These are phyloP conservation scores for Holacanthella duospinosa DNA, from an alignment of 2,888 invertebrate genomes.

Conservation along the genomic window DNA sequence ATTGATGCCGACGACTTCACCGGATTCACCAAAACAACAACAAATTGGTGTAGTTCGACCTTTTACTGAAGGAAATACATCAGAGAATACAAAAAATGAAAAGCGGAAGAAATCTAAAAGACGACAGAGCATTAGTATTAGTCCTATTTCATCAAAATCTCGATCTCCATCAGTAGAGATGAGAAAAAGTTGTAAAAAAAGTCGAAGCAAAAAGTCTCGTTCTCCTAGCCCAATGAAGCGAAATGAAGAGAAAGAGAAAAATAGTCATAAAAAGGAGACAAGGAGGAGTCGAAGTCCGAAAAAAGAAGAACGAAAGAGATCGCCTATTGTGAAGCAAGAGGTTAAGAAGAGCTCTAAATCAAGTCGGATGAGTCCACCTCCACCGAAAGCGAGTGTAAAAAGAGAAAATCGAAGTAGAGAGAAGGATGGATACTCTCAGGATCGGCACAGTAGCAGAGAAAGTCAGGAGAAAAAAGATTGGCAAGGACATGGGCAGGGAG, in stretches of 20 bases:
- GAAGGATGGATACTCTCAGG: conserved; percentile 18
- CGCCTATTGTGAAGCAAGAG: conserved; percentile 12
- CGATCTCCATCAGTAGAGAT: conserved; percentile 13
- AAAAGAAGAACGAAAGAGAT: conserved; percentile 22
- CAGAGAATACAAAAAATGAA: conserved; percentile 6
- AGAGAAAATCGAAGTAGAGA: conserved; percentile 10
- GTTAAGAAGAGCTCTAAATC: conserved; percentile 5
- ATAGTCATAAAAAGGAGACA: conserved; percentile 14
- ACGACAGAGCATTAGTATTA: conserved; percentile 17
- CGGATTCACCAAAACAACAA: neutral
- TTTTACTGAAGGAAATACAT: neutral
- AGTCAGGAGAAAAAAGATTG: too few relatives aligned
- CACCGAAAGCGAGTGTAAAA: neutral
- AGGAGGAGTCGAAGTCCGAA: conserved; percentile 12
- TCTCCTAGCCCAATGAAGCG: neutral
- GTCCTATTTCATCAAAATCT: conserved; percentile 18
- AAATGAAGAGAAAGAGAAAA: neutral
- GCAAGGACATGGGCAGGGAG: conserved; percentile 9
- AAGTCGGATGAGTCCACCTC: conserved; percentile 12
- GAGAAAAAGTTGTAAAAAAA: neutral
- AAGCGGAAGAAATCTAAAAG: conserved; percentile 15
- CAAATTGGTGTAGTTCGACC: neutral
- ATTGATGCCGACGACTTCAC: conserved; percentile 4
- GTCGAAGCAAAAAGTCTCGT: too few relatives aligned
- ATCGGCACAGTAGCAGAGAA: conserved; percentile 20